Conservation (phyloP, 2,888 invertebrate genomes). For the Malthinus seriepunctatus region DNA sequence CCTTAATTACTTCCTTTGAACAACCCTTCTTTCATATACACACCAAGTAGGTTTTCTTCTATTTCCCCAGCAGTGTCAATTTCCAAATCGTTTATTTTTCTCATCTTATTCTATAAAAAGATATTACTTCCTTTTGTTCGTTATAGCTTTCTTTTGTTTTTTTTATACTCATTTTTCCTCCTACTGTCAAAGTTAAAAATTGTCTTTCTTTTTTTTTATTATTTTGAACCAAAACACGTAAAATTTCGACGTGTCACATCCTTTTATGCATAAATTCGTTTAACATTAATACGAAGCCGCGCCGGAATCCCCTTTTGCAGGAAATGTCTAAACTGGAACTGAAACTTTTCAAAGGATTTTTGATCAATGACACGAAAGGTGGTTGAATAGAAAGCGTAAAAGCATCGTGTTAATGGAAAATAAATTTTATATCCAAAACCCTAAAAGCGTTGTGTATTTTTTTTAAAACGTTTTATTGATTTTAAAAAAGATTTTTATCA, state of each 20-base stretch:
- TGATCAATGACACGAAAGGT: constrained; percentile 18
- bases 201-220: background rate
- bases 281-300: constrained; percentile 14
- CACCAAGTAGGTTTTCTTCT: no score
- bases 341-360: constrained; percentile 19
- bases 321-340: constrained; percentile 8
- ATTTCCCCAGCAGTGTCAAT: no score
- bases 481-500: no score
- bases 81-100: no score
- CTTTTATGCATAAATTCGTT: constrained; percentile 13
- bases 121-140: no score
- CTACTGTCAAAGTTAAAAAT: background rate
- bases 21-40: no score
- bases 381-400: constrained; percentile 9
- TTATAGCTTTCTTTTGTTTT: background rate
- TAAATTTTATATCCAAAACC: constrained; percentile 7
- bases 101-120: no score
- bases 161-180: background rate
- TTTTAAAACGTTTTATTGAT: no score
- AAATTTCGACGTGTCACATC: constrained; percentile 10
- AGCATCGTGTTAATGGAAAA: constrained; percentile 1
- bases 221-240: background rate
- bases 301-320: constrained; percentile 5
- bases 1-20: no score
- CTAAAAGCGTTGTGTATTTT: background rate